A percentile compares a stretch with the other conserved stretches of the same genome.
phyloP scores from a whole-genome alignment of 2,113 vertebrate genomes.

The Alectura lathami region DNA sequence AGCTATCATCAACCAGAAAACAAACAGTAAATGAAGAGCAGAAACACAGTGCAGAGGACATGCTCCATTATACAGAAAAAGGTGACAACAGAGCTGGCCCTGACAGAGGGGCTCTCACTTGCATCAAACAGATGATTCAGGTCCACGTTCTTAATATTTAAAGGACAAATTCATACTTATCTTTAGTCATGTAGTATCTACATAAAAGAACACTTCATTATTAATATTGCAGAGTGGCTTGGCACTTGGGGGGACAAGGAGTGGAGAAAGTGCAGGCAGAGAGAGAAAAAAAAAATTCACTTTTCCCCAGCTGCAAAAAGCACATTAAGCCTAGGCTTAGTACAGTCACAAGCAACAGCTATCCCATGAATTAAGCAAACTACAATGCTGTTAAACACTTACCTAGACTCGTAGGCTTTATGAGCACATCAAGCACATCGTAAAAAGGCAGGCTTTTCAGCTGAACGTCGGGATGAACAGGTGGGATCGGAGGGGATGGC shows the following conservation, averaged over 20 bases:
- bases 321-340: neutral
- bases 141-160: neutral
- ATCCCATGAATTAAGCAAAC: neutral
- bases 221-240: neutral
- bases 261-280: neutral
- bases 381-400: constrained; percentile 46
- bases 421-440: constrained; percentile 93
- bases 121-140: neutral
- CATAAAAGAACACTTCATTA: neutral
- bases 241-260: neutral
- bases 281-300: neutral
- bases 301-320: neutral
- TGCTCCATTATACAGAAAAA: neutral
- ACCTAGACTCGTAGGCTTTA: constrained; percentile 97
- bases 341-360: neutral
- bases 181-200: neutral
- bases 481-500: constrained; percentile 85
- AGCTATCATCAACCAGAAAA: neutral
- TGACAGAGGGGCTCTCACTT: fast-evolving
- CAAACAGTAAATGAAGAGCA: neutral
- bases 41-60: neutral
- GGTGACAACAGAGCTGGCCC: neutral
- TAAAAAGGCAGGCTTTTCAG: constrained; percentile 95
- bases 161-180: neutral
- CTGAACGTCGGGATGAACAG: constrained; percentile 95